phyloP scores from a whole-genome alignment of 53 echinoderm and acorn worm species.

The Paelopatides confundens region DNA sequence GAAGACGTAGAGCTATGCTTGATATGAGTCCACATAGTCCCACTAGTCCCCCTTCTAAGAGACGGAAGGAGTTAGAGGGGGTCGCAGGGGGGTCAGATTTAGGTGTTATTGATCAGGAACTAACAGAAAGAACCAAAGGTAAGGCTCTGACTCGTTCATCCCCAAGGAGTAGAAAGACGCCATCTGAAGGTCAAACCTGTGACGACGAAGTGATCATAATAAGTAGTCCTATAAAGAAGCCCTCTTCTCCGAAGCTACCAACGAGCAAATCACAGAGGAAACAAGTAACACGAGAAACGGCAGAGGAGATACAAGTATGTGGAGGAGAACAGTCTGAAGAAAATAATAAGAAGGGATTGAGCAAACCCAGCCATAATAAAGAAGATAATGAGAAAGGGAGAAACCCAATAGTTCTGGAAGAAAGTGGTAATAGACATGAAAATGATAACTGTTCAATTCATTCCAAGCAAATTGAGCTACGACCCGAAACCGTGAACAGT shows the following conservation, averaged over 20 bases:
- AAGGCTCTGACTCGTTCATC: neutral
- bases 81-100: neutral
- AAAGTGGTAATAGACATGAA: neutral
- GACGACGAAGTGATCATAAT: neutral
- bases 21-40: slow-evolving; percentile 14
- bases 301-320: neutral
- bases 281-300: neutral
- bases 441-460: neutral
- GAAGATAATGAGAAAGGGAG: neutral
- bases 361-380: neutral
- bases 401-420: neutral
- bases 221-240: neutral
- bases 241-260: neutral
- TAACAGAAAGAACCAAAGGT: neutral
- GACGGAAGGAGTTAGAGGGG: neutral
- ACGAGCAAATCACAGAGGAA: neutral
- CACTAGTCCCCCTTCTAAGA: neutral
- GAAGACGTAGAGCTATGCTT: slow-evolving; percentile 7
- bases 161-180: slow-evolving; percentile 7
- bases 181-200: neutral
- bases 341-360: neutral
- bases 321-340: neutral
- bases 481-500: neutral
- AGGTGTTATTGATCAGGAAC: slow-evolving; percentile 10
- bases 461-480: neutral